Evolutionary conservation across 2,888 invertebrate genomes (phyloP).

Genomic region (Ennomos fuscantarius): DNA sequence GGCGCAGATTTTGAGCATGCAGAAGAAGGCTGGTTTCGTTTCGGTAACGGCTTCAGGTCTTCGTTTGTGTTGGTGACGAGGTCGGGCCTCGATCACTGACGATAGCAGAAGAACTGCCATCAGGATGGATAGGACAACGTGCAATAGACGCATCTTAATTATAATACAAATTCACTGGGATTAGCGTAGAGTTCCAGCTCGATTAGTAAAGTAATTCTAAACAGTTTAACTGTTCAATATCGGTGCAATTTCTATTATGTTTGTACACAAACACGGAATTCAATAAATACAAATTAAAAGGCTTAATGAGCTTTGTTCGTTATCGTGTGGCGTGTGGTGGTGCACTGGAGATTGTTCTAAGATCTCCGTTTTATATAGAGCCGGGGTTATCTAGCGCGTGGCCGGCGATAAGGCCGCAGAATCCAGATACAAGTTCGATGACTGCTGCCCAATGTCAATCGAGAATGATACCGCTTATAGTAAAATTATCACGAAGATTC

Average conservation of each 20-base stretch:
- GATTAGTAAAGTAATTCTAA: too few relatives aligned
- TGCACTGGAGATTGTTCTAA: conserved; percentile 63
- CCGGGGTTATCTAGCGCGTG: conserved; percentile 78
- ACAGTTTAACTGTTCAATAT: too few relatives aligned
- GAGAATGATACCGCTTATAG: conserved; percentile 59
- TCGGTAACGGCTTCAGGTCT: too few relatives aligned
- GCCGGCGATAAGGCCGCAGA: conserved; percentile 69
- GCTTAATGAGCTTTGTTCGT: conserved; percentile 42
- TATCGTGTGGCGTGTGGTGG: conserved; percentile 58
- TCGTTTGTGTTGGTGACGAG: conserved; percentile 42
- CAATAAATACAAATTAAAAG: neutral
- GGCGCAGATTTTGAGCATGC: conserved; percentile 70
- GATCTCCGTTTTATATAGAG: conserved; percentile 66
- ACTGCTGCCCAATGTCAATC: conserved; percentile 78
- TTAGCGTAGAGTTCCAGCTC: neutral
- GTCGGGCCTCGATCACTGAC: conserved; percentile 46
- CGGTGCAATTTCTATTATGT: conserved; percentile 8
- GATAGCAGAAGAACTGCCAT: conserved; percentile 54
- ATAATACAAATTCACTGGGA: conserved; percentile 1
- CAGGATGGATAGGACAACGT: conserved; percentile 50
- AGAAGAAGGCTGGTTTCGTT: conserved; percentile 48
- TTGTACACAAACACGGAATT: conserved; percentile 18
- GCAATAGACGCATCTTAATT: conserved; percentile 67
- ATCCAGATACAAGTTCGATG: conserved; percentile 76
- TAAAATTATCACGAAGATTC: conserved; percentile 71